Base-by-base conservation (phyloP, 1,140 invertebrate genomes). In the Chrysoperla carnea region DNA sequence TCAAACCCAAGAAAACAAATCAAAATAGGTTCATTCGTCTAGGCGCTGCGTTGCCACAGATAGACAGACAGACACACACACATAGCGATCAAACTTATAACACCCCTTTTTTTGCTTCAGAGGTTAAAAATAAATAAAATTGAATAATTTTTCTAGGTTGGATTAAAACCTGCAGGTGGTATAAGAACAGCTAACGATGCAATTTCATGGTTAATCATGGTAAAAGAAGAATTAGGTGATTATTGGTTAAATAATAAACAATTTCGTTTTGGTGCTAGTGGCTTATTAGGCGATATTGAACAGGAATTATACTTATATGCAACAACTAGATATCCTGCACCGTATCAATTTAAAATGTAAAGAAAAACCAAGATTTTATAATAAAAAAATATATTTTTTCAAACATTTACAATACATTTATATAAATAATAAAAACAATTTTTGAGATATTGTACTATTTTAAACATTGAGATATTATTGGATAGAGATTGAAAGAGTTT, bases 111-210 rank as follows among this genome's bases (percentile, higher is more conserved):
- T n/a, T n/a, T n/a, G n/a, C n/a, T n/a, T n/a, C n/a, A n/a, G n/a
- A n/a, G n/a, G n/a, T n/a, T n/a, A n/a, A n/a, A n/a, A n/a, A n/a
- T n/a, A n/a, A n/a, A n/a, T n/a, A n/a, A n/a, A n/a, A n/a, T n/a
- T n/a, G n/a, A n/a, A n/a, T n/a, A n/a, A n/a, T 47, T 54, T 53
- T 55, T 63, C 46, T 45, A 89, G 84, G 76, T 98, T 53, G 95
- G 95, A 2, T 77, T 99, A 29, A 99, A 99, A 64, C 91, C 95
- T 44, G 94, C 95, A 37, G 95, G 95, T 38, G 95, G 95, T 15
- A 88, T 99, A 40, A 73, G 78, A 48, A 88, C 82, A n/a, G 72
- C 79, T 1, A 69, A 76, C 44, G 88, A 99, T 65, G 84, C 87
- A 0, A 65, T 95, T 29, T 67, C 77, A 23, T 99, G 91, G 89